Conservation (phyloP, 2,113 vertebrate genomes). For the Bubalus kerabau region DNA sequence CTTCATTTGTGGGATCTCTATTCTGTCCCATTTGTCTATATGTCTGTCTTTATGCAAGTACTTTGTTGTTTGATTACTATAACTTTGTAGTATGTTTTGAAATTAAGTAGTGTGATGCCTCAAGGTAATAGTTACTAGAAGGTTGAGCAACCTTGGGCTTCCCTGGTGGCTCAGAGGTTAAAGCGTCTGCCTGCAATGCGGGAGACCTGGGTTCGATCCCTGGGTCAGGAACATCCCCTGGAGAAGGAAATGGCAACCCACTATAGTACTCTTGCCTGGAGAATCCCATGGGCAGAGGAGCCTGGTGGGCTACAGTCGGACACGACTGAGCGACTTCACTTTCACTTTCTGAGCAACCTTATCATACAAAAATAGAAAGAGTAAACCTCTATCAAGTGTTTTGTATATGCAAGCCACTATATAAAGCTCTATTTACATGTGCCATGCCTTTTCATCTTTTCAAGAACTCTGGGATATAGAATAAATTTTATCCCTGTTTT, state of each 20-base stretch:
- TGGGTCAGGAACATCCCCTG: no score
- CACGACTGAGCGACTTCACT: no score
- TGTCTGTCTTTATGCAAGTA: neutral
- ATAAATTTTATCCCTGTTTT: neutral
- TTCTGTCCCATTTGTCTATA: neutral
- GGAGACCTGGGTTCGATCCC: no score
- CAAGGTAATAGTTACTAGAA: neutral
- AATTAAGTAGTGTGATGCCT: neutral
- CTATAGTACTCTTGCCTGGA: no score
- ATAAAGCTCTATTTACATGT: neutral
- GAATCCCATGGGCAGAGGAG: no score
- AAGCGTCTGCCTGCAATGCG: no score
- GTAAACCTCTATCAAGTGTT: neutral
- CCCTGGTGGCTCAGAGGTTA: no score
- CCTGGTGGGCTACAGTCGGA: no score
- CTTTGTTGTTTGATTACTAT: neutral
- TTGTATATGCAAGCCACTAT: neutral
- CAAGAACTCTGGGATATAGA: neutral
- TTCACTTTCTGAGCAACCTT: neutral
- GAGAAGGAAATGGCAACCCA: no score
- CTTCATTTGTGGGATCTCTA: neutral
- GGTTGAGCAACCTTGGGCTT: neutral
- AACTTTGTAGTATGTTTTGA: neutral
- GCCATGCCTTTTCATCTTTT: neutral
- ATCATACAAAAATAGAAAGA: neutral